These are phyloP conservation scores for Bellardia pandia DNA, from an alignment of 2,888 invertebrate genomes.

Conservation along the genomic window DNA sequence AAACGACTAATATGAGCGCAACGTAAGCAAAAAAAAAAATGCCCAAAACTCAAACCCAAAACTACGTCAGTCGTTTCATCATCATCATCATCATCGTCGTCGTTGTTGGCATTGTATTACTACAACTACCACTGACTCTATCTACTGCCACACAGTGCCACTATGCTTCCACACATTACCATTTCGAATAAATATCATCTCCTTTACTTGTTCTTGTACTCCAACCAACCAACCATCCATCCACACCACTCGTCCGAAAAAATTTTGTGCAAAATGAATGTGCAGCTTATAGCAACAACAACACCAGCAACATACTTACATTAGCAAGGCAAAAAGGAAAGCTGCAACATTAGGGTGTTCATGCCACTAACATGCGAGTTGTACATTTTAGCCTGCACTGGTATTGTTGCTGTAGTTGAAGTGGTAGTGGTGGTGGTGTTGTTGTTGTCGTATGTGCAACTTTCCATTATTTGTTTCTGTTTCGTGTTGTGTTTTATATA, in stretches of 20 bases:
- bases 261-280: constrained; percentile 68
- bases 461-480: constrained; percentile 48
- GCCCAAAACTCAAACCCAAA: constrained; percentile 66
- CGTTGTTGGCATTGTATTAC: constrained; percentile 47
- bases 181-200: constrained; percentile 34
- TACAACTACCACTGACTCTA: constrained; percentile 37
- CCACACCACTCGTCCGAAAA: constrained; percentile 63
- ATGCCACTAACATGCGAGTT: constrained; percentile 27
- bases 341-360: constrained; percentile 71
- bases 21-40: constrained; percentile 42
- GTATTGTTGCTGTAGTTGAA: background rate
- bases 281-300: constrained; percentile 62
- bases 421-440: constrained; percentile 19
- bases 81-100: constrained; percentile 54
- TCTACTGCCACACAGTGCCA: constrained; percentile 35
- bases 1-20: constrained; percentile 43
- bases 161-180: constrained; percentile 53
- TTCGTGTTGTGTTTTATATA: constrained; percentile 7
- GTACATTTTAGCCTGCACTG: constrained; percentile 31
- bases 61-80: constrained; percentile 62
- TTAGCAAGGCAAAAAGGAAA: constrained; percentile 59
- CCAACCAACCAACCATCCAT: background rate
- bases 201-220: constrained; percentile 30
- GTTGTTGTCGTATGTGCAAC: constrained; percentile 36
- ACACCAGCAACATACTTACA: constrained; percentile 27